A percentile compares a stretch with the other conserved stretches of the same genome.
Evolutionary conservation across 2,797 vertebrate species (phyloP).

Genomic region (Rhyacichthys aspro): DNA sequence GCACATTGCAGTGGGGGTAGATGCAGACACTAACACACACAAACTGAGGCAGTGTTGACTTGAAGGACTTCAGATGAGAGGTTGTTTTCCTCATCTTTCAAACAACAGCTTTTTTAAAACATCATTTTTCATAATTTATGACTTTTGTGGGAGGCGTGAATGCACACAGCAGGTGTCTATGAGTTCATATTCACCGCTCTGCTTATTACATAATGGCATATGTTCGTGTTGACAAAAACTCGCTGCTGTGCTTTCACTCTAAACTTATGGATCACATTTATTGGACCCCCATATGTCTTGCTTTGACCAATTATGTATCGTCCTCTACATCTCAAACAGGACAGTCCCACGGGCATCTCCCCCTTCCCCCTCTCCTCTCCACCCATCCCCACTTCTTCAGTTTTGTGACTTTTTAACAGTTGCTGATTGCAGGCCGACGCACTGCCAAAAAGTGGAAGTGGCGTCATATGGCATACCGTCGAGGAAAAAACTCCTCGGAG

Average conservation of each 20-base stretch:
- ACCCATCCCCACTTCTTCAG: constrained; percentile 64
- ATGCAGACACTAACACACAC: constrained; percentile 3
- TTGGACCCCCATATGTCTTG: constrained; percentile 5
- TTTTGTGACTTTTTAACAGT: constrained; percentile 70
- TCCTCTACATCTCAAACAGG: constrained; percentile 29
- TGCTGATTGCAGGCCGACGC: constrained; percentile 65
- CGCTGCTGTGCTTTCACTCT: too few relatives aligned
- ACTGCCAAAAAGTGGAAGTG: constrained; percentile 73
- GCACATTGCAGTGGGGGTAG: constrained; percentile 48
- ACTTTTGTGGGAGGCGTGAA: neutral
- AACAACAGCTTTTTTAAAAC: constrained; percentile 8
- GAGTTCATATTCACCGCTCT: neutral
- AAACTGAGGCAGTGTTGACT: neutral
- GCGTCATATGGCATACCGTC: constrained; percentile 67
- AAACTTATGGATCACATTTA: too few relatives aligned
- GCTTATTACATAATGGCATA: neutral
- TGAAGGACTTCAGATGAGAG: constrained; percentile 39
- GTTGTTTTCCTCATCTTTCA: constrained; percentile 34
- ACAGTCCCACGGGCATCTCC: constrained; percentile 66
- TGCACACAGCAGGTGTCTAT: constrained; percentile 41
- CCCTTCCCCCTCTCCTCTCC: too few relatives aligned
- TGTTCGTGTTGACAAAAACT: neutral
- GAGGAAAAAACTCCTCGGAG: constrained; percentile 57
- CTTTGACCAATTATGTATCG: constrained; percentile 1
- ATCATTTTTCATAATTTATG: constrained; percentile 7